phyloP scores from a whole-genome alignment of 1,140 invertebrate species.

The Drosophila bifasciata region DNA sequence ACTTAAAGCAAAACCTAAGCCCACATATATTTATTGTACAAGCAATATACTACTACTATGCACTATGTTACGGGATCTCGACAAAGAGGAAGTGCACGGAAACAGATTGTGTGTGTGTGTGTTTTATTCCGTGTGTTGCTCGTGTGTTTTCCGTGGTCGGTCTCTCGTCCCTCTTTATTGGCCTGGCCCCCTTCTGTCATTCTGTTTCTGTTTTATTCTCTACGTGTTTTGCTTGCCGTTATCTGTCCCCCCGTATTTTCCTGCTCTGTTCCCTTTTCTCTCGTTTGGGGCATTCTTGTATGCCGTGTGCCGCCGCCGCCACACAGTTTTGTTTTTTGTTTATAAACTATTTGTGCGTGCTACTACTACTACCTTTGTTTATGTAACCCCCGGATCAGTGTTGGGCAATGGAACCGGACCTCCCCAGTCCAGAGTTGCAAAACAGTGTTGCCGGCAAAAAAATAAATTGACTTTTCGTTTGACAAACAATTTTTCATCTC shows the following conservation, averaged over 20 bases:
- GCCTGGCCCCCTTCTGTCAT: background rate
- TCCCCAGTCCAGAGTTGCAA: constrained; percentile 29
- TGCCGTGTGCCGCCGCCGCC: too few relatives aligned
- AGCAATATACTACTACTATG: constrained; percentile 11
- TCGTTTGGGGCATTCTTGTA: background rate
- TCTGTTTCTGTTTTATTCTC: constrained; percentile 23
- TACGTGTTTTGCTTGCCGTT: constrained; percentile 33
- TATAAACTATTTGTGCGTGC: too few relatives aligned
- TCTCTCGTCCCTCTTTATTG: background rate
- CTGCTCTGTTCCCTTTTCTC: background rate
- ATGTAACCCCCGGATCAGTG: constrained; percentile 38
- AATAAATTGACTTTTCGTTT: background rate
- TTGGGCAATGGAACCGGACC: constrained; percentile 34
- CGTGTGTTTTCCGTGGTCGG: background rate
- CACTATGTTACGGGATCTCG: too few relatives aligned
- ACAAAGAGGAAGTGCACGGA: constrained; percentile 22
- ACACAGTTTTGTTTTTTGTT: too few relatives aligned
- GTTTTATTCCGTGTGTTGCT: constrained; percentile 27
- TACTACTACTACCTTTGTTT: constrained; percentile 29
- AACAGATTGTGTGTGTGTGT: constrained; percentile 39
- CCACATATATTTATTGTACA: constrained; percentile 33
- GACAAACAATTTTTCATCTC: background rate
- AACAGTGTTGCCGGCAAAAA: constrained; percentile 35
- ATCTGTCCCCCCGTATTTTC: background rate
- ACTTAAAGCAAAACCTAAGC: constrained; percentile 33